phyloP scores from a whole-genome alignment of 92 coral and sea anemone species.

The Diadumene lineata region DNA sequence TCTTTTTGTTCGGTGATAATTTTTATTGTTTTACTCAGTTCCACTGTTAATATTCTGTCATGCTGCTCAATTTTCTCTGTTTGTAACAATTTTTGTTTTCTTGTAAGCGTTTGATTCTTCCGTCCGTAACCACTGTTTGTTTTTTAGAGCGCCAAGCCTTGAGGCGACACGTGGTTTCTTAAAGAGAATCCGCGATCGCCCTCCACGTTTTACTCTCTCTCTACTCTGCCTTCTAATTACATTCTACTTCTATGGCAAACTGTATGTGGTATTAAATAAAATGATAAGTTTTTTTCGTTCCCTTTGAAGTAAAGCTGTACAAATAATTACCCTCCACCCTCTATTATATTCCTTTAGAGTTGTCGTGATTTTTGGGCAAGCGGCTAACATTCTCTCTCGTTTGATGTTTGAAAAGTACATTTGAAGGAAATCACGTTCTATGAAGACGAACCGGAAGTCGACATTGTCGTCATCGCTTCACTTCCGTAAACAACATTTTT shows the following conservation, averaged over 20 bases:
- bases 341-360: background rate
- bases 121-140: background rate
- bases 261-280: conserved; percentile 8
- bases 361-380: background rate
- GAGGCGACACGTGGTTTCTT: background rate
- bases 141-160: background rate
- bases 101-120: background rate
- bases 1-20: too few relatives aligned
- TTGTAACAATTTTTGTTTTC: too few relatives aligned
- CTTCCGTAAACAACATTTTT: conserved; percentile 12
- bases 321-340: conserved; percentile 16
- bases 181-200: conserved; percentile 6
- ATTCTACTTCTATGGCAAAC: background rate
- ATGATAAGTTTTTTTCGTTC: background rate
- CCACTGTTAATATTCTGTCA: too few relatives aligned
- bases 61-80: too few relatives aligned
- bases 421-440: background rate
- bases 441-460: background rate
- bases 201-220: conserved; percentile 5
- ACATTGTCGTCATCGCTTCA: conserved; percentile 3
- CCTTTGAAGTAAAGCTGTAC: conserved; percentile 11
- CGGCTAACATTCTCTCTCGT: background rate
- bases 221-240: background rate
- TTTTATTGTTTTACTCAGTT: too few relatives aligned
- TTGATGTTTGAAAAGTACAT: background rate